Evolutionary conservation across 37 sponge, comb jelly and placozoan genomes (phyloP), one percentile per base, ranked within the genome.

Genomic region (Haliclona indistincta): DNA sequence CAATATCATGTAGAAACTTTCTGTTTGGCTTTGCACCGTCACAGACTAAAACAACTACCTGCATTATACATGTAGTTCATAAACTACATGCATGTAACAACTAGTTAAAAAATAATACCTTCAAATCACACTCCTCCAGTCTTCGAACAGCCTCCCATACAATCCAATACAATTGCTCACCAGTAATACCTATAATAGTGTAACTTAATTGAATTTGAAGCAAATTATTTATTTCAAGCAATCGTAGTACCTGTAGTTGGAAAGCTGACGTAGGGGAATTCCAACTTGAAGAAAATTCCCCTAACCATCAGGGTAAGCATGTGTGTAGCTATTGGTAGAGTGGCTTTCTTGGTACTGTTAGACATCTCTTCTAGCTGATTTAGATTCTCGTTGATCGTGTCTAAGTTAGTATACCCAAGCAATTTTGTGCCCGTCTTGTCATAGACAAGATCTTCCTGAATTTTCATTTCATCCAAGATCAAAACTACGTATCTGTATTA

Each of bases 241-340:
- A 47, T 17, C 51, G 15, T 47, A 58, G 7, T 25, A 20, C 22
- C 7, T n/a, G 11, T 58, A 58, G 65, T 76, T 32, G 77, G 64
- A 44, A 64, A 63, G 33, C 40, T 63, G 40, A 53, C 67, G 40
- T 62, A 64, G 29, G 60, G 70, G 40, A 69, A 70, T 25, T 70
- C 52, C 1, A 79, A 30, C 32, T 69, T 52, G 1, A 37, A 41
- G 38, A 79, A 79, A 10, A 79, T 68, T 7, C 80, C 70, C 38
- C 80, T 40, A 35, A 79, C 61, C 79, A 78, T 78, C 60, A 78
- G 67, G 61, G 79, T 68, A 19, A 68, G 58, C 5, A 78, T 74
- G 11, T 39, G 66, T 30, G 65, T 64, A 28, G 78, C 67, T 28
- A 67, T 63, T 22, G 6, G 11, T 7, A 13, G 3, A 25, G 43